Conservation (phyloP, 2,888 invertebrate species). For the Diploptera punctata region DNA sequence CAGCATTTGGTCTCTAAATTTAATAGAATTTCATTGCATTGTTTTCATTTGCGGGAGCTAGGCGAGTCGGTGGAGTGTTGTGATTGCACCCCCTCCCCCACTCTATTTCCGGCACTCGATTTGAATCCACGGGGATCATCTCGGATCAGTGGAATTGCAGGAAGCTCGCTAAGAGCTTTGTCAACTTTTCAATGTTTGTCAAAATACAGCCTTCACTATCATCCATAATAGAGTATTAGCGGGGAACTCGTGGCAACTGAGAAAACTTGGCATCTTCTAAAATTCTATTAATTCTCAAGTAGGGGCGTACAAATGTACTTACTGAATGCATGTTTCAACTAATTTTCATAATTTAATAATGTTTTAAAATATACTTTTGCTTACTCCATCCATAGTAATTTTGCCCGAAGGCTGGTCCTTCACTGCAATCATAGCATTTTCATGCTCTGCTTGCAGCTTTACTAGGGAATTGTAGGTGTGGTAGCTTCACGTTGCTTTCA, state of each 20-base stretch:
- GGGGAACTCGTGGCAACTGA: neutral
- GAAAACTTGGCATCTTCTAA: neutral
- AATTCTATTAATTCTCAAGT: constrained; percentile 8
- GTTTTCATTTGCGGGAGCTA: constrained; percentile 16
- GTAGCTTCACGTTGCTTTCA: no score
- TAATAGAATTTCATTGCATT: constrained; percentile 27
- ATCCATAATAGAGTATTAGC: constrained; percentile 21
- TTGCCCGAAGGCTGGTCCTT: no score
- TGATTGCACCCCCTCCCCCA: constrained; percentile 33
- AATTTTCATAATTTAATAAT: no score
- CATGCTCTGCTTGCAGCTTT: no score
- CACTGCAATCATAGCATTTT: no score
- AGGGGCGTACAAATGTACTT: neutral
- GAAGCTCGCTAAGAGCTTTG: constrained; percentile 32
- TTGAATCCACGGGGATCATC: constrained; percentile 31
- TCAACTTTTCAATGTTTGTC: constrained; percentile 36
- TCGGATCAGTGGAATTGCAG: constrained; percentile 27
- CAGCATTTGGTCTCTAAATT: neutral
- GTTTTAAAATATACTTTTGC: no score
- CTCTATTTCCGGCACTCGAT: constrained; percentile 19
- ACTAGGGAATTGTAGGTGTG: no score
- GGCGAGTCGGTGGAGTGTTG: constrained; percentile 33
- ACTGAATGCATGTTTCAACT: no score
- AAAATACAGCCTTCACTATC: constrained; percentile 29
- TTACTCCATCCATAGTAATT: no score